Conservation (phyloP, 2,888 invertebrate species). For the Papilio elwesi region DNA sequence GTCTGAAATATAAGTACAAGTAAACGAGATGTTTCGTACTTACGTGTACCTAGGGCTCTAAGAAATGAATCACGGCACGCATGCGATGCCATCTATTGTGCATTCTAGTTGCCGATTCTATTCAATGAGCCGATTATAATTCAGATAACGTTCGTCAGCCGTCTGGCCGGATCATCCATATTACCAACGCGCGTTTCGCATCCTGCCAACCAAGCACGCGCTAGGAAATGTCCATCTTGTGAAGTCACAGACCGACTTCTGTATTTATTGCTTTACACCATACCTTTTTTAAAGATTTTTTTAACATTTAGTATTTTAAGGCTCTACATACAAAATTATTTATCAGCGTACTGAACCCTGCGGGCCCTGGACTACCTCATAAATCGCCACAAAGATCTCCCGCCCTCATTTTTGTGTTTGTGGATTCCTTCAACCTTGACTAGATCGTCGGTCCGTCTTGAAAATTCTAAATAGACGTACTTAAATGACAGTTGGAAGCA, state of each 20-base stretch:
- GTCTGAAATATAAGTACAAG: no score
- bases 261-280: constrained; percentile 6
- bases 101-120: constrained; percentile 73
- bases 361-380: no score
- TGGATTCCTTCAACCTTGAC: not conserved
- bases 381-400: not conserved
- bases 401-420: no score
- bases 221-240: constrained; percentile 68
- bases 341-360: no score
- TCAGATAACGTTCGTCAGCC: constrained; percentile 68
- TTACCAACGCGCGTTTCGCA: constrained; percentile 69
- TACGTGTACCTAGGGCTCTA: not conserved
- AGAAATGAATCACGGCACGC: constrained; percentile 56
- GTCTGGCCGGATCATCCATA: constrained; percentile 77
- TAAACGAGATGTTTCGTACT: constrained; percentile 10
- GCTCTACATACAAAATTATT: no score
- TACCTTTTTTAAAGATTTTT: not conserved
- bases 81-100: constrained; percentile 60
- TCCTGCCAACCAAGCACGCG: constrained; percentile 69
- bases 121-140: constrained; percentile 77
- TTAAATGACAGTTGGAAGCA: no score
- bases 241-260: constrained; percentile 41
- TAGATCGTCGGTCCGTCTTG: not conserved
- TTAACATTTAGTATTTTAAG: not conserved
- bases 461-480: not conserved